Evolutionary conservation across 1,140 invertebrate genomes (phyloP), one percentile per base, ranked within the genome.

Genomic region (Nasonia vitripennis): DNA sequence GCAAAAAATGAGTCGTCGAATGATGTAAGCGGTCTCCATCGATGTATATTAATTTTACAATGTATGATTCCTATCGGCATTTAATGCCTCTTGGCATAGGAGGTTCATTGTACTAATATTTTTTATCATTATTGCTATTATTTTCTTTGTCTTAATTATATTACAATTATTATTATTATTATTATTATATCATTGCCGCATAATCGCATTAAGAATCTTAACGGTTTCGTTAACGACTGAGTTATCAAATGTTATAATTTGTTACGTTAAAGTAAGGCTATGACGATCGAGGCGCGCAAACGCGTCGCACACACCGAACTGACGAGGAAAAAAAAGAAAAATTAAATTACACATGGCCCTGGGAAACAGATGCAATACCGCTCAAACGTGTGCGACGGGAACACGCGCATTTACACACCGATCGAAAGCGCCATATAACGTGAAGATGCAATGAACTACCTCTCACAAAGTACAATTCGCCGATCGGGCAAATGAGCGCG

Each of bases 321-420:
- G 5, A 23, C 80, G 78, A 73, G 62, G 62, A 48, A 83, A 83
- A 51, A 85, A 78, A 78, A 73, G 62, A 41, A 48, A 83, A 83
- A 51, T 83, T 75, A 78, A 85, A 83, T 77, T 23, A 78, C 23
- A 23, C 34, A 87, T 87, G 90, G 88, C 86, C 87, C 88, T 88
- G 91, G 91, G 91, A 92, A 89, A 90, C 87, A 90, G 89, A 81
- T 91, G 91, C 91, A 92, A 92, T 92, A 91, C 88, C 89, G 88
- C 87, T 91, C 89, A 90, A 89, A 71, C 41, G 45, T 83, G 74
- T 74, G 55, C 81, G 27, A 67, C 74, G 55, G 83, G 41, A 85
- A 87, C 81, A 75, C 84, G 10, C 51, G 5, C 5, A 37, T 37
- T 4, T 37, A 80, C 17, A 62, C 55, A 62, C 55, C 55, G 5